Conservation (phyloP, 2,888 invertebrate species). For the Drosophila paramelanica region DNA sequence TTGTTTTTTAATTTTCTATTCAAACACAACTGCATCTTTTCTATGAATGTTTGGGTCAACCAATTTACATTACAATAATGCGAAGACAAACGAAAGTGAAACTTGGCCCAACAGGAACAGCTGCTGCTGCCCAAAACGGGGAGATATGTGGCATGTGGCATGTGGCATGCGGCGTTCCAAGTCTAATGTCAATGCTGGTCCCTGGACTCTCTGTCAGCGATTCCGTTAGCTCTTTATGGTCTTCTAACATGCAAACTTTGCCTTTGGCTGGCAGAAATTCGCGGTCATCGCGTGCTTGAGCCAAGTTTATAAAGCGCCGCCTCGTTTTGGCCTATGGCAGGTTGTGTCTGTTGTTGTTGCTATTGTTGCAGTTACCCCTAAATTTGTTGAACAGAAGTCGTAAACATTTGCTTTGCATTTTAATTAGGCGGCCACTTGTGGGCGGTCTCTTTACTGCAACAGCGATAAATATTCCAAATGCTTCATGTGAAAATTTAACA, state of each 20-base stretch:
- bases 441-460: constrained; percentile 24
- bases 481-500: constrained; percentile 64
- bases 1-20: background rate
- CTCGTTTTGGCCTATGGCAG: constrained; percentile 21
- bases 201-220: constrained; percentile 10
- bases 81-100: constrained; percentile 16
- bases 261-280: constrained; percentile 54
- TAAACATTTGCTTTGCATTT: constrained; percentile 63
- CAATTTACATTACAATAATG: constrained; percentile 1
- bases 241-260: constrained; percentile 69
- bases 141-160: constrained; percentile 12
- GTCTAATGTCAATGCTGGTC: constrained; percentile 25
- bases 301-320: constrained; percentile 53
- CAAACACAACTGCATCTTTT: constrained; percentile 8
- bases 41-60: background rate
- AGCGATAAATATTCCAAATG: constrained; percentile 49
- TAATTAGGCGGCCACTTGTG: constrained; percentile 66
- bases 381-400: constrained; percentile 63
- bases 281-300: constrained; percentile 71
- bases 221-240: constrained; percentile 54
- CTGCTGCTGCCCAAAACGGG: constrained; percentile 1
- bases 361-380: constrained; percentile 59
- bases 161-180: constrained; percentile 1
- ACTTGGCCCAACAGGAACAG: constrained; percentile 7
- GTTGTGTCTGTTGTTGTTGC: constrained; percentile 12